A percentile compares a stretch with the other conserved stretches of the same genome.
Evolutionary conservation across 1,140 invertebrate species (phyloP).

Genomic region (Psix sp.): DNA sequence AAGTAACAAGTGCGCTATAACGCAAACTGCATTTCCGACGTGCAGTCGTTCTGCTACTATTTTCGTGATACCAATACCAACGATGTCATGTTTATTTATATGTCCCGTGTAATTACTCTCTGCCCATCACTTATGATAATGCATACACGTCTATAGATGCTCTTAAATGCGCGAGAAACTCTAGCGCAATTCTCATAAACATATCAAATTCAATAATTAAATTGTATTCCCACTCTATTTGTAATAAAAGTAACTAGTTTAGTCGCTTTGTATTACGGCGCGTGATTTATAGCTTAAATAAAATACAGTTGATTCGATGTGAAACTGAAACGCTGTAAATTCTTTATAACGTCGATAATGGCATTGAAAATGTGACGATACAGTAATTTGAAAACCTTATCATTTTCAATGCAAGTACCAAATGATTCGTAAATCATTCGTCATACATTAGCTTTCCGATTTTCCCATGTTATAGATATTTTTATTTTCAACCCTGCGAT

Average conservation of each 20-base stretch:
- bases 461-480: too few relatives aligned
- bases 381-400: too few relatives aligned
- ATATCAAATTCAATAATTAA: constrained; percentile 2
- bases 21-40: constrained; percentile 38
- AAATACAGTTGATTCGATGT: too few relatives aligned
- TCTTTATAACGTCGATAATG: too few relatives aligned
- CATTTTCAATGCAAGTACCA: too few relatives aligned
- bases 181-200: background rate
- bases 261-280: too few relatives aligned
- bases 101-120: constrained; percentile 12
- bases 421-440: too few relatives aligned
- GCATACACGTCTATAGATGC: background rate
- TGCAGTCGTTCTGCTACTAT: constrained; percentile 13
- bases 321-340: too few relatives aligned
- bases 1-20: constrained; percentile 47
- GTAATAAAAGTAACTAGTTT: constrained; percentile 1
- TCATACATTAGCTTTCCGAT: too few relatives aligned
- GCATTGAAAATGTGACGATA: too few relatives aligned
- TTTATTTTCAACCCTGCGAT: too few relatives aligned
- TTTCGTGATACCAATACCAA: constrained; percentile 18
- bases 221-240: background rate
- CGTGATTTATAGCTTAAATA: too few relatives aligned
- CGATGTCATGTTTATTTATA: constrained; percentile 45
- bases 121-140: constrained; percentile 35
- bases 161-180: background rate